Evolutionary conservation across 2,797 vertebrate genomes (phyloP).

Genomic region (Pipistrellus pygmaeus): DNA sequence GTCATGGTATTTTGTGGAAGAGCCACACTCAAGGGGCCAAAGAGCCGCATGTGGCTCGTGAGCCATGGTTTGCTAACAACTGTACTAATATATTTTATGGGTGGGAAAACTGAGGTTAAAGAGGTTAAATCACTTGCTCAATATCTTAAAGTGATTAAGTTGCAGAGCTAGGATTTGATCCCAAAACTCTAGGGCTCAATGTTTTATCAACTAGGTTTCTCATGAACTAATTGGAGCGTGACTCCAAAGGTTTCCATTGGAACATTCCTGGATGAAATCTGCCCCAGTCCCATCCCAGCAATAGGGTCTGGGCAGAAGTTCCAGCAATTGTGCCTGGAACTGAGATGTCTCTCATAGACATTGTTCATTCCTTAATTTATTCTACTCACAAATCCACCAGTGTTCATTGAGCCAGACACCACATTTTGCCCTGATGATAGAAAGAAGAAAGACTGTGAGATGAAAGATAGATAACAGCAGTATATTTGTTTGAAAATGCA

Average conservation of each 20-base stretch:
- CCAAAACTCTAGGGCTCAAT: background rate
- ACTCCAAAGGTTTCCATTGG: background rate
- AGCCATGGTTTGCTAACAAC: too few relatives aligned
- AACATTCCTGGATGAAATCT: background rate
- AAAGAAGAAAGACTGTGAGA: conserved; percentile 46
- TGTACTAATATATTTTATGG: background rate
- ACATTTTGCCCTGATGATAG: background rate
- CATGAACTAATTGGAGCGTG: background rate
- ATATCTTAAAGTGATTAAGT: background rate
- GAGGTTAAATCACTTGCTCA: conserved; percentile 29
- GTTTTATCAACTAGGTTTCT: background rate
- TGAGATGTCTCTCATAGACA: background rate
- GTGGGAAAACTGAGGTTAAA: conserved; percentile 25
- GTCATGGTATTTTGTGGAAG: too few relatives aligned
- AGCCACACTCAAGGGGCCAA: too few relatives aligned
- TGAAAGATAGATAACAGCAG: conserved; percentile 37
- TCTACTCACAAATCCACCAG: background rate
- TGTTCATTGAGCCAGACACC: conserved; percentile 30
- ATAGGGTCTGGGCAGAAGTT: background rate
- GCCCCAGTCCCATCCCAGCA: background rate
- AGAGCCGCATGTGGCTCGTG: too few relatives aligned
- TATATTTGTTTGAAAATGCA: background rate
- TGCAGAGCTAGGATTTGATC: background rate
- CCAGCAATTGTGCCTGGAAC: background rate
- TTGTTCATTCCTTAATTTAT: conserved; percentile 18